Conservation (phyloP, 2,113 vertebrate genomes). For the Electrona antarctica region DNA sequence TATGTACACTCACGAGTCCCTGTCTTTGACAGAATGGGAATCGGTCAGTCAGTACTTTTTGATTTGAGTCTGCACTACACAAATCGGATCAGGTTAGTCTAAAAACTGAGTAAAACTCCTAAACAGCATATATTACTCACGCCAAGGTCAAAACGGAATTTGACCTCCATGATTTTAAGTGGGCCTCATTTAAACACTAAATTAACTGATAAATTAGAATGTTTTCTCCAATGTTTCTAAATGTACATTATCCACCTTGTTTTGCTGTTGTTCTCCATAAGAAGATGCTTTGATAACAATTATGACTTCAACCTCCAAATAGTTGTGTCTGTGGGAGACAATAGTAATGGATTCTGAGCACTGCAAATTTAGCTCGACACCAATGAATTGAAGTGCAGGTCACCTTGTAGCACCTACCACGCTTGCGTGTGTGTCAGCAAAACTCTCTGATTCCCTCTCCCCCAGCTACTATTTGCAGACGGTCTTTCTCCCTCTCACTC, state of each 20-base stretch:
- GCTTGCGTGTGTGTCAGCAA: slow-evolving; percentile 45
- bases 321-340: slow-evolving; percentile 42
- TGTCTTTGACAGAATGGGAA: no score
- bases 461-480: slow-evolving; percentile 19
- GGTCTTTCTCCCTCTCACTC: slow-evolving; percentile 66
- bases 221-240: not conserved
- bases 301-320: slow-evolving; percentile 39
- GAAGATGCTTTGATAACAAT: slow-evolving; percentile 19
- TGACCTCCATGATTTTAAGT: no score
- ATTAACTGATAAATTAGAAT: no score
- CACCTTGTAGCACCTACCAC: slow-evolving; percentile 54
- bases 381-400: slow-evolving; percentile 44
- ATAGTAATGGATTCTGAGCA: slow-evolving; percentile 16
- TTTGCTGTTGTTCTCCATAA: slow-evolving; percentile 25
- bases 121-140: not conserved
- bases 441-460: slow-evolving; percentile 56
- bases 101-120: not conserved
- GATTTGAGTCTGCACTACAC: not conserved
- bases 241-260: slow-evolving; percentile 5
- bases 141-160: not conserved
- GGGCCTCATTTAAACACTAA: no score
- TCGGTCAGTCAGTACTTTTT: no score
- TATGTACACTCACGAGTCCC: no score
- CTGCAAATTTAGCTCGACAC: slow-evolving; percentile 35
- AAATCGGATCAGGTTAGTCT: not conserved